Evolutionary conservation across 2,797 vertebrate species (phyloP), one percentile per base, ranked within the genome.

Genomic region (Mus minutoides): DNA sequence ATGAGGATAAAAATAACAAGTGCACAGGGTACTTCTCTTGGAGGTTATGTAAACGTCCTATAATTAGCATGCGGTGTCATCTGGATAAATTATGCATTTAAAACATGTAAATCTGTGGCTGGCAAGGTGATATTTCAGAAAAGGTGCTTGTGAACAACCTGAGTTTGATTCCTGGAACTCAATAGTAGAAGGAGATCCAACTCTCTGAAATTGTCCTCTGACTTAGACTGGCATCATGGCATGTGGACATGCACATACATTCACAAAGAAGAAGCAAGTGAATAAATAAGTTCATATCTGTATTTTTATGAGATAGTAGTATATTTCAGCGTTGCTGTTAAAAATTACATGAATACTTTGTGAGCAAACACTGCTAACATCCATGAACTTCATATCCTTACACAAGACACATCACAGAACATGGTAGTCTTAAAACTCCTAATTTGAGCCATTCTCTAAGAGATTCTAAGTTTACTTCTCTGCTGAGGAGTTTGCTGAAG

Each of bases 231-330:
- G 34, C 21, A 37, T 24, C 46, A 37, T 26, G 46, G 21, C 21
- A 37, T 11, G 12, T n/a, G 1, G 49, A n/a, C 43, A 49, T 16
- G 6, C 31, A 85, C 43, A 69, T 24, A n/a, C 10, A 85, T 34
- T 43, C 56, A 84, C 7, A 84, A 64, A 46, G 16, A 85, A 34
- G 10, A 40, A 40, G 34, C 37, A 83, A 60, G 13, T 19, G 29
- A 31, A n/a, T 43, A 46, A 31, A 16, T 83, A 43, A 46, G 4
- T 49, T 10, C 29, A 26, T 24, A 52, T 37, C 19, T 8, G 7
- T 40, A 43, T 75, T 87, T 87, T 88, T 75, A 75, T 75, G n/a
- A 88, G 37, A 69, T 75, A 91, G 13, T 89, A 56, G 88, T 29
- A 56, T 40, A 52, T 54, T 8, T 73, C 31, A 91, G 22, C 9